These are phyloP conservation scores for Echinops telfairi DNA, from an alignment of 2,113 vertebrate genomes.

Conservation along the genomic window DNA sequence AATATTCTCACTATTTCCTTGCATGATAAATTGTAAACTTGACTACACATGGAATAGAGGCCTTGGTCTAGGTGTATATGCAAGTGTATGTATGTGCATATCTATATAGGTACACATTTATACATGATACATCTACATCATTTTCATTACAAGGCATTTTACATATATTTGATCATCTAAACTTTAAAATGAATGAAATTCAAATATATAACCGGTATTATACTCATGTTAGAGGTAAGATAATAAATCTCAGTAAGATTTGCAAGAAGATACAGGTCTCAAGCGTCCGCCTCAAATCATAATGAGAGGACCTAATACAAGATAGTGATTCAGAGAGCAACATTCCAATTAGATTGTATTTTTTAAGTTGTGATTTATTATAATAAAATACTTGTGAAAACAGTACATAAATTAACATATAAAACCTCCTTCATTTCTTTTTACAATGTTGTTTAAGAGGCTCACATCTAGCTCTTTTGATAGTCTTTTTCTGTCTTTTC, in stretches of 20 bases:
- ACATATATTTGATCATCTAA: not conserved
- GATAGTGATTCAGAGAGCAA: not conserved
- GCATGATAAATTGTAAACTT: no score
- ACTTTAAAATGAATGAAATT: not conserved
- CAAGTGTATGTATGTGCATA: no score
- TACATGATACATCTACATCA: no score
- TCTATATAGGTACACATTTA: no score
- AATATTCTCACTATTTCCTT: not conserved
- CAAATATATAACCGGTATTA: no score
- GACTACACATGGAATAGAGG: no score
- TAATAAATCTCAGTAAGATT: not conserved
- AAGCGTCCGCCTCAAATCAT: not conserved
- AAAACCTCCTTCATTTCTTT: not conserved
- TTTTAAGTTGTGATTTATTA: slow-evolving; percentile 30
- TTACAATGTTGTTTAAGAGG: not conserved
- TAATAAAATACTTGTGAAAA: not conserved
- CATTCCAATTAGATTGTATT: slow-evolving; percentile 5
- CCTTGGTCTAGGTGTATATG: no score
- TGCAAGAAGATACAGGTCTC: not conserved
- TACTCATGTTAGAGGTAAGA: not conserved
- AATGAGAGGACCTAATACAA: not conserved
- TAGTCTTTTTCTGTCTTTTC: not conserved
- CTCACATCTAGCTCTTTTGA: slow-evolving; percentile 24
- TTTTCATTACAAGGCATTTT: not conserved
- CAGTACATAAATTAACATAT: slow-evolving; percentile 50